Base-by-base conservation (phyloP, 1,140 invertebrate genomes). In the Kradibia gibbosae region DNA sequence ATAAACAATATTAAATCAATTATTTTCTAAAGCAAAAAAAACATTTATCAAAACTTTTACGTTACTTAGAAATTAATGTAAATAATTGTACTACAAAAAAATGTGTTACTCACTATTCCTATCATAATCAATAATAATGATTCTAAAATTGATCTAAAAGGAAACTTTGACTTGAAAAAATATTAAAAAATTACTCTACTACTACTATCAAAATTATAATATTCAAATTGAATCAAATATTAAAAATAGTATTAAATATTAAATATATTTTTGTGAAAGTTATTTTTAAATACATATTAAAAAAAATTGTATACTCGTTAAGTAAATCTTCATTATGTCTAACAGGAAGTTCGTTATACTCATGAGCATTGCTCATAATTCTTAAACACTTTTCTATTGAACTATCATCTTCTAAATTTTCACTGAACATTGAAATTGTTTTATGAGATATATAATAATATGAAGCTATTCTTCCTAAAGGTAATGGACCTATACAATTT, bases 251-350 rank as follows among this genome's bases (percentile, higher is more conserved):
- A 57, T 28, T 7, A 48, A 13, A 57, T 28, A 57, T 57, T 22
- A 25, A 25, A 25, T 28, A 48, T 48, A 8, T 48, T 7, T 57
- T 53, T 25, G 1, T 25, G 25, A 57, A 57, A 25, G 17, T 28
- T 57, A 13, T 7, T 57, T 5, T 57, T 4, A 25, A 57, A 57
- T 25, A 25, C 25, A 78, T 60, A 57, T 22, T 67, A 72, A 48
- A 53, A 31, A 76, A 65, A 28, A 36, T 55, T 45, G 90, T 88
- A 88, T 91, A 97, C 95, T 95, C 95, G 90, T 99, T 99, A 60
- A 98, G 92, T 81, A 96, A 92, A 90, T 99, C 99, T 92, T 99
- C 99, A 91, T 99, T 99, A 89, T 99, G 99, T 71, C 99, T 93
- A 11, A 99, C 98, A 0, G 99, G 99, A 67, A 99, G 93, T 87